Percentiles rank a stretch among this genome's conserved stretches.
Evolutionary conservation across 2,888 invertebrate species (phyloP).

Genomic region (Ametastegia equiseti): DNA sequence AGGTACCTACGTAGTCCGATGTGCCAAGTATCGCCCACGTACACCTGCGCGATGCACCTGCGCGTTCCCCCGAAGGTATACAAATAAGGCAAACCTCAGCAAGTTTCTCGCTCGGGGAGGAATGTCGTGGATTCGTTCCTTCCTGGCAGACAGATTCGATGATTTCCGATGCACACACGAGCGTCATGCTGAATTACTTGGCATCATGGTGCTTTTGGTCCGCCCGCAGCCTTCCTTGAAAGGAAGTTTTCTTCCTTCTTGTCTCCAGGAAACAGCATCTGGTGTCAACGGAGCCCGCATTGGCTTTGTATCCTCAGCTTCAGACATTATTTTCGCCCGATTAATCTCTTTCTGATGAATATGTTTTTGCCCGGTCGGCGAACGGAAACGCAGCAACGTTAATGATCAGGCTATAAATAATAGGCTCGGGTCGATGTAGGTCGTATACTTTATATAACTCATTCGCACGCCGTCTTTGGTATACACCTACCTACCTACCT

Average conservation of each 20-base stretch:
- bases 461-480: conserved; percentile 20
- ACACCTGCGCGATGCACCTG: conserved; percentile 7
- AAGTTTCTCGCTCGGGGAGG: too few relatives aligned
- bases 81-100: background rate
- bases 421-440: background rate
- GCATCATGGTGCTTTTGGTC: background rate
- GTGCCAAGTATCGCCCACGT: background rate
- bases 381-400: conserved; percentile 33
- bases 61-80: background rate
- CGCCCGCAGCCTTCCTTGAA: background rate
- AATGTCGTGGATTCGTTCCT: background rate
- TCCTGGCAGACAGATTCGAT: background rate
- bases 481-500: background rate
- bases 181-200: background rate
- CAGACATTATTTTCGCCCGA: background rate
- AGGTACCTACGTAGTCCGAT: background rate
- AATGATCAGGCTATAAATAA: conserved; percentile 26
- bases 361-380: conserved; percentile 12
- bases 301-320: background rate
- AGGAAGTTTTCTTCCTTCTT: background rate
- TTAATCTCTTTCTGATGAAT: background rate
- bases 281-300: background rate
- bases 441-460: too few relatives aligned
- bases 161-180: background rate
- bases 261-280: conserved; percentile 4